Conservation (phyloP, 2,113 vertebrate genomes). For the Python bivittatus region DNA sequence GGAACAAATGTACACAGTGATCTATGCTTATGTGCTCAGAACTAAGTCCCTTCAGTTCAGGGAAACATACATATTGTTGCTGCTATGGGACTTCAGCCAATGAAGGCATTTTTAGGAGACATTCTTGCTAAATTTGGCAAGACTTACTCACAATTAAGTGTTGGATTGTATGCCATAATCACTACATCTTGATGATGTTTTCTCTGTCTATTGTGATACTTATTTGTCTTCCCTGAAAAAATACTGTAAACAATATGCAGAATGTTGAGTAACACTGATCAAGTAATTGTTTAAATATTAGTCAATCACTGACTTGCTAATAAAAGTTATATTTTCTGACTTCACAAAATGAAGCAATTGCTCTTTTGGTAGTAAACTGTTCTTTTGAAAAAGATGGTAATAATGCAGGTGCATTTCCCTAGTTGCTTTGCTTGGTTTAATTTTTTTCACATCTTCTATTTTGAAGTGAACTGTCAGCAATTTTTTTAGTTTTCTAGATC, state of each 20-base stretch:
- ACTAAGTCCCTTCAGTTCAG: neutral
- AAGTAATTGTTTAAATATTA: constrained; percentile 3
- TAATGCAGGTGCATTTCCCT: neutral
- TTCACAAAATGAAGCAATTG: neutral
- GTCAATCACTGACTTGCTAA: neutral
- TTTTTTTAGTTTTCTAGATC: neutral
- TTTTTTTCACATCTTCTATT: neutral
- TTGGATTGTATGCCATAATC: neutral
- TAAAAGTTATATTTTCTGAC: neutral
- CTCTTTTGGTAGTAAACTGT: neutral
- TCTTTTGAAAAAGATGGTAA: neutral
- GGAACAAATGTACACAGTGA: neutral
- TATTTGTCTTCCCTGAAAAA: neutral
- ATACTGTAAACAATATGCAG: neutral
- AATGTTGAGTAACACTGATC: neutral
- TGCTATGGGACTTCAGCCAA: neutral
- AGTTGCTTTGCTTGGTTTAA: neutral
- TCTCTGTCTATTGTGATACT: neutral
- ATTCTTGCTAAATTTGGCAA: neutral
- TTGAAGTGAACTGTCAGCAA: neutral
- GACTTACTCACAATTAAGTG: neutral
- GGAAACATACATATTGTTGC: neutral
- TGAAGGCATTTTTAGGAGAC: neutral
- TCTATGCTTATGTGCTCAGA: neutral
- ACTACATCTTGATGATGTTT: constrained; percentile 19